Conservation (phyloP, 2,797 vertebrate species). For the Gadopsis bispinosus region DNA sequence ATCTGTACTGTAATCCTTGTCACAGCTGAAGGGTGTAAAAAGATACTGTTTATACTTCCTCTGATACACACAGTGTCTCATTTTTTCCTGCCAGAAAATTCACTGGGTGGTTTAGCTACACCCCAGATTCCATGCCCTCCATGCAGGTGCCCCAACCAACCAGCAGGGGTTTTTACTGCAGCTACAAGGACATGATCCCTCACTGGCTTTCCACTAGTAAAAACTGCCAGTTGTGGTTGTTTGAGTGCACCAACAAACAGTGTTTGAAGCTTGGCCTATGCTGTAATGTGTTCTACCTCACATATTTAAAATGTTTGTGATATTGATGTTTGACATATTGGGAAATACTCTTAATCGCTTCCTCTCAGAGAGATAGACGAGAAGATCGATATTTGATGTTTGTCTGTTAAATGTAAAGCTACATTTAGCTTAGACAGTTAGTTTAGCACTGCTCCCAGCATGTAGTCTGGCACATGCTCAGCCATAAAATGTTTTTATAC, state of each 20-base stretch:
- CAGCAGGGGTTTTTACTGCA: too few relatives aligned
- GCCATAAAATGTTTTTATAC: not conserved
- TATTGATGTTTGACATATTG: not conserved
- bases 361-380: not conserved
- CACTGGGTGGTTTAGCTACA: too few relatives aligned
- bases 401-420: not conserved
- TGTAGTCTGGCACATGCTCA: not conserved
- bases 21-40: not conserved
- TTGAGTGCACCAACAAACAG: not conserved
- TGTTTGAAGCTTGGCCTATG: not conserved
- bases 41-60: too few relatives aligned
- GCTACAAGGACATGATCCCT: not conserved
- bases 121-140: not conserved
- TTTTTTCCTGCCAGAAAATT: not conserved
- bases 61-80: not conserved
- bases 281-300: not conserved
- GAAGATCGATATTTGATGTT: not conserved
- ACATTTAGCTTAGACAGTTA: not conserved
- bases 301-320: not conserved
- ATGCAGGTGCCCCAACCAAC: not conserved
- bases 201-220: not conserved
- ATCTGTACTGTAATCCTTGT: not conserved
- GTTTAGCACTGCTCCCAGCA: not conserved
- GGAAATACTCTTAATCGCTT: not conserved
- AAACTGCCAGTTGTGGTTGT: slow-evolving; percentile 1